Percentiles rank a stretch among this genome's conserved stretches.
Evolutionary conservation across 2,888 invertebrate genomes (phyloP).

Genomic region (Gastracanthus pulcherrimus): DNA sequence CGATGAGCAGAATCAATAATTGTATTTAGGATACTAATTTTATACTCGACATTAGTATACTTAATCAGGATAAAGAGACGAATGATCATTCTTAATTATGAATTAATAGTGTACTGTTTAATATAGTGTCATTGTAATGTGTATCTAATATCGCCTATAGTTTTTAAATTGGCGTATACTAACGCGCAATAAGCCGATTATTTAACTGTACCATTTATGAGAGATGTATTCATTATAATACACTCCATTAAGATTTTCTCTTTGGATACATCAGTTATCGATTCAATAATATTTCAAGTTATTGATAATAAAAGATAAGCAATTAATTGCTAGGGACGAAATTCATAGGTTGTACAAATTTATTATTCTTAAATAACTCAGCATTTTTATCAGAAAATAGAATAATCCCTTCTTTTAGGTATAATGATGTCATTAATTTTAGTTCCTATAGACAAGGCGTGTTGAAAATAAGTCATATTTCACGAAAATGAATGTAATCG

Average conservation of each 20-base stretch:
- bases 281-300: no score
- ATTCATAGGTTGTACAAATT: no score
- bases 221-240: neutral
- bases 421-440: conserved; percentile 28
- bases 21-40: conserved; percentile 11
- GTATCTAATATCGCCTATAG: conserved; percentile 7
- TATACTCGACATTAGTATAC: neutral
- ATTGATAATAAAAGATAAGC: neutral
- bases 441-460: conserved; percentile 14
- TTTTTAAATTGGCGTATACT: neutral
- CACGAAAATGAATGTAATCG: neutral
- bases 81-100: neutral
- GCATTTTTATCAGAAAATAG: neutral
- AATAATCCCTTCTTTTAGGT: neutral
- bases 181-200: neutral
- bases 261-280: no score
- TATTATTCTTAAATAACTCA: no score
- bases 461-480: neutral
- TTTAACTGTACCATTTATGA: conserved; percentile 6
- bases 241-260: neutral
- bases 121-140: conserved; percentile 32
- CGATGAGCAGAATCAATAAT: conserved; percentile 38
- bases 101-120: neutral
- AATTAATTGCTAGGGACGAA: no score
- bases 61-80: neutral